Base-by-base conservation (phyloP, 2,888 invertebrate genomes). In the Andrena minutula region DNA sequence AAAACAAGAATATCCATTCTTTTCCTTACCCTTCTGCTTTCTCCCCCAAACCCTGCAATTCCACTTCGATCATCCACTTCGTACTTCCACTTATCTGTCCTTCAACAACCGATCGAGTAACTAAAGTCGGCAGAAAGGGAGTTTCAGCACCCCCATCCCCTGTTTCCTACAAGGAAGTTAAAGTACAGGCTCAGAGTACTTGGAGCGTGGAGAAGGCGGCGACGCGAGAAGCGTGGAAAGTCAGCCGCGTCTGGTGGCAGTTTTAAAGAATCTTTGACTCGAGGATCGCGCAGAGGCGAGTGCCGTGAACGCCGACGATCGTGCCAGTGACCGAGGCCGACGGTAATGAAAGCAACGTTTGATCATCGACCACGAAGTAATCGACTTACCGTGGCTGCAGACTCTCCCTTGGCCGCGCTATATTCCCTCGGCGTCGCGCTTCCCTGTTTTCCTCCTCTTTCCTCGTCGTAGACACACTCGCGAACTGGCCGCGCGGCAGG, bases 301-400 rank as follows among this genome's bases (percentile, higher is more conserved):
- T 60, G 66, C 66, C 64, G 77, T 28, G 74, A 78, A 69, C 68
- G 77, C 69, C 66, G 75, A 76, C 35, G 28, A 81, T 64, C 76
- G 73, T 28, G 65, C 35, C 72, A 79, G 74, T 74, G 65, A 58
- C 79, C 66, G 72, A 70, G 73, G 75, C 79, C 79, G 76, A 82
- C 76, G 75, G 63, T 82, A 87, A 87, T 84, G 83, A 84, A 89
- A 87, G 89, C 79, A 75, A 74, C 87, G 86, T 87, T 87, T 89
- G 85, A 89, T 89, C 86, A 87, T 86, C 86, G 86, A 82, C 84
- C 86, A 84, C 86, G 76, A 89, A 87, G 83, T 90, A 89, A 90
- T 90, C 86, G 88, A 90, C 91, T 91, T 90, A 91, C 91, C 90
- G 75, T 87, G 78, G 80, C 76, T 64, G 78, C 77, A 68, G 81